Base-by-base conservation (phyloP, 2,888 invertebrate species). In the Cabera pusaria region DNA sequence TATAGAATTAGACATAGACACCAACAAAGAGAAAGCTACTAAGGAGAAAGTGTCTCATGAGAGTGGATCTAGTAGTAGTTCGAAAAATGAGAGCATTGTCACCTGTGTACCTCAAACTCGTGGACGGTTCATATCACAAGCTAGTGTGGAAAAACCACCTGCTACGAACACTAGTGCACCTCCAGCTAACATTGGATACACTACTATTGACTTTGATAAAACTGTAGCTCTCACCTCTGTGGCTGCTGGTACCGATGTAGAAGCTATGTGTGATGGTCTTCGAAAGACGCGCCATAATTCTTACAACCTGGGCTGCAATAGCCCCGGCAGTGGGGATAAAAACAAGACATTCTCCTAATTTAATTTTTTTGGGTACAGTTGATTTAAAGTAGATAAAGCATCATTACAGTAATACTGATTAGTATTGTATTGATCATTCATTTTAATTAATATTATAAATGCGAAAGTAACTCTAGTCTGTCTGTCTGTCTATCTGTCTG, bases 201-300 rank as follows among this genome's bases (percentile, higher is more conserved):
- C 96, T 4, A 95, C 95, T 1, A 98, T 98, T 57, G 98, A 98
- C 84, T 98, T 98, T 78, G 94, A 97, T 62, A 96, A 96, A 85
- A 98, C 98, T 0, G 95, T 94, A 33, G 98, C 98, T 9, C 90
- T 98, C 12, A 95, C 95, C 8, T 95, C 96, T 12, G 94, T 94
- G 16, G 94, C 94, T 58, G 91, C 93, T 2, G 91, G 91, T 27
- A 89, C 91, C 35, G 93, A 94, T 44, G 87, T 91, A 28, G 94
- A 94, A 65, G 81, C 89, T 42, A 14, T 17, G 1, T 35, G 35
- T 31, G 95, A 95, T 60, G 94, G 94, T 27, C 92, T 92, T 26
- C 91, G 96, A 24, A 95, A 95, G 71, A 95, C 95, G 6, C 91
- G 96, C 37, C 96, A 96, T 70, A 95, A 95, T 77, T 96, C 96